A percentile compares a stretch with the other conserved stretches of the same genome.
Conservation (phyloP, 1,140 invertebrate genomes). For the Pseudomyrmex dendroicus region DNA sequence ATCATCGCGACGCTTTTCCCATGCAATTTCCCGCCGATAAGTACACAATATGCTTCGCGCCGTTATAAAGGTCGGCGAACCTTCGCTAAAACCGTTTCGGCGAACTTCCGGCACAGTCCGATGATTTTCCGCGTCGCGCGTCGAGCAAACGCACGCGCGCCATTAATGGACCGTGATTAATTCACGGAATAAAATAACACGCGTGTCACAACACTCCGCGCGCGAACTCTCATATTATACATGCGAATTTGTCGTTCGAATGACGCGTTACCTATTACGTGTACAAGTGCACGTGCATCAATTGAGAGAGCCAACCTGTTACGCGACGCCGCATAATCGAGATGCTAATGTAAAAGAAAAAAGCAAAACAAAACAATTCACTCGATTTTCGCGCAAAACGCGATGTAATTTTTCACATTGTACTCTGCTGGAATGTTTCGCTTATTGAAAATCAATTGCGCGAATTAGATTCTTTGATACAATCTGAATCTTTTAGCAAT, state of each 20-base stretch:
- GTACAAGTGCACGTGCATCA: conserved; percentile 18
- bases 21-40: conserved; percentile 51
- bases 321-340: conserved; percentile 11
- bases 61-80: conserved; percentile 38
- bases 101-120: conserved; percentile 32
- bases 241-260: conserved; percentile 50
- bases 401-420: conserved; percentile 6
- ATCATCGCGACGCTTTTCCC: conserved; percentile 40
- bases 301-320: conserved; percentile 34
- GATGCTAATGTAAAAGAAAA: conserved; percentile 25
- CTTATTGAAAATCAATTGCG: neutral
- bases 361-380: neutral
- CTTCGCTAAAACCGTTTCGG: conserved; percentile 34
- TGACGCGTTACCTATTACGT: conserved; percentile 30
- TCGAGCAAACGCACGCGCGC: neutral
- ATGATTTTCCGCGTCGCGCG: conserved; percentile 42
- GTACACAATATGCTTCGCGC: conserved; percentile 36
- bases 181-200: conserved; percentile 49
- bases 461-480: too few species aligned
- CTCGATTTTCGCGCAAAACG: conserved; percentile 22
- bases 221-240: conserved; percentile 21
- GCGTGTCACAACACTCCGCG: neutral
- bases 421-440: conserved; percentile 12
- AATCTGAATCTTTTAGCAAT: too few species aligned
- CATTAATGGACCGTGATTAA: conserved; percentile 55